These are phyloP conservation scores for Andrena camellia DNA, from an alignment of 2,888 invertebrate genomes.

Conservation along the genomic window DNA sequence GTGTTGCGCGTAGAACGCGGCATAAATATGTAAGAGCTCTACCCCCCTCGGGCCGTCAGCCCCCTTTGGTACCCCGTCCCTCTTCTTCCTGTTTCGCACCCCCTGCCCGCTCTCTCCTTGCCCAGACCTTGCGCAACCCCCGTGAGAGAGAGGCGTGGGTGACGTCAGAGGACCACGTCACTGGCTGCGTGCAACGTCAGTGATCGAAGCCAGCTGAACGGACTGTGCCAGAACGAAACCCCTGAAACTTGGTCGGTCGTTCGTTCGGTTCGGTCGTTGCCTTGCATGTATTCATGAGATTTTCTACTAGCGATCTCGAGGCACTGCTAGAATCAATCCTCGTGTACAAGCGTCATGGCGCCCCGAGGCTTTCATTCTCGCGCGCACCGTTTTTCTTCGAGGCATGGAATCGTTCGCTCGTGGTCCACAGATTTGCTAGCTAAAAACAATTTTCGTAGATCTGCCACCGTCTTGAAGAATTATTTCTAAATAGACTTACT, in stretches of 20 bases:
- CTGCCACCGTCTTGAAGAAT: background rate
- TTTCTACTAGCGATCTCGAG: slow-evolving; percentile 36
- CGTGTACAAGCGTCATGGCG: slow-evolving; percentile 15
- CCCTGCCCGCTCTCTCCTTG: slow-evolving; percentile 60
- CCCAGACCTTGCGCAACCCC: slow-evolving; percentile 79
- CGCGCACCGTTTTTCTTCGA: too few relatives aligned
- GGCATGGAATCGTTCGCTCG: too few relatives aligned
- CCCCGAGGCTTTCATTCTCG: background rate
- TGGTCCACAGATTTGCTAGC: too few relatives aligned
- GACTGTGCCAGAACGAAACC: slow-evolving; percentile 41
- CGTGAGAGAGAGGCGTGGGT: slow-evolving; percentile 68
- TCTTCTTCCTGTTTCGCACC: slow-evolving; percentile 22
- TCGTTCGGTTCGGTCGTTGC: slow-evolving; percentile 64
- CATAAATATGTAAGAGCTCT: slow-evolving; percentile 85
- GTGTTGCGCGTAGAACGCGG: slow-evolving; percentile 83
- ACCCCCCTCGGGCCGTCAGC: slow-evolving; percentile 75
- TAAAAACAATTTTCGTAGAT: background rate
- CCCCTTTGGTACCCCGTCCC: slow-evolving; percentile 71
- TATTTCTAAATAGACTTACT: too few relatives aligned
- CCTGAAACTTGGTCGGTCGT: slow-evolving; percentile 35
- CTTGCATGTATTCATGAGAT: slow-evolving; percentile 80
- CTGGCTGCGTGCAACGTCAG: slow-evolving; percentile 80
- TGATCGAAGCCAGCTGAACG: slow-evolving; percentile 84
- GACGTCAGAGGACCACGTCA: slow-evolving; percentile 80
- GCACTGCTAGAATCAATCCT: slow-evolving; percentile 22